Conservation (phyloP, 2,888 invertebrate genomes). For the Furcula furcula region DNA sequence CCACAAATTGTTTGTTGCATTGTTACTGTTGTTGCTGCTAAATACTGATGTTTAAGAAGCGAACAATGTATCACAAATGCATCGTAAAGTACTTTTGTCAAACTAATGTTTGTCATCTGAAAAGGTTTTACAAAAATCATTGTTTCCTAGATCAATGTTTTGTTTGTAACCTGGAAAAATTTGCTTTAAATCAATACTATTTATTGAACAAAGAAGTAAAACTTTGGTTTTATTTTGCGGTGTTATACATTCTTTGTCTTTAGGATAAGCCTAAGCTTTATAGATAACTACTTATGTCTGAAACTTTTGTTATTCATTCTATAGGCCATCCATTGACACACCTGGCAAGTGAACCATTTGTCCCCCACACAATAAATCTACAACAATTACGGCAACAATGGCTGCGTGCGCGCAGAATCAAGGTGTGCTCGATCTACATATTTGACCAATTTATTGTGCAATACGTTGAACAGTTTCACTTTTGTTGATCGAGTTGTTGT, state of each 20-base stretch:
- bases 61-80: neutral
- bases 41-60: conserved; percentile 1
- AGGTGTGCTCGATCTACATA: conserved; percentile 36
- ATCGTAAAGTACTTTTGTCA: conserved; percentile 2
- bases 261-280: too few species aligned
- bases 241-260: too few species aligned
- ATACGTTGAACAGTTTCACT: conserved; percentile 30
- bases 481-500: conserved; percentile 23
- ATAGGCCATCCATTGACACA: neutral
- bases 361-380: conserved; percentile 40
- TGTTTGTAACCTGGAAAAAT: neutral
- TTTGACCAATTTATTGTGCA: conserved; percentile 41
- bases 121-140: neutral
- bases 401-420: conserved; percentile 40
- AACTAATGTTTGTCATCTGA: neutral
- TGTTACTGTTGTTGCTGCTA: neutral
- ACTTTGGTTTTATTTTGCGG: too few species aligned
- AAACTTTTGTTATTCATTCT: neutral
- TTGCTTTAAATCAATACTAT: too few species aligned
- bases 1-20: conserved; percentile 20
- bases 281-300: too few species aligned
- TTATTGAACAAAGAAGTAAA: too few species aligned
- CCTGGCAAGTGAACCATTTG: conserved; percentile 41
- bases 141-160: neutral
- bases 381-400: conserved; percentile 47